These are phyloP conservation scores for Alethe castanea DNA, from an alignment of 2,113 vertebrate genomes.

Conservation along the genomic window DNA sequence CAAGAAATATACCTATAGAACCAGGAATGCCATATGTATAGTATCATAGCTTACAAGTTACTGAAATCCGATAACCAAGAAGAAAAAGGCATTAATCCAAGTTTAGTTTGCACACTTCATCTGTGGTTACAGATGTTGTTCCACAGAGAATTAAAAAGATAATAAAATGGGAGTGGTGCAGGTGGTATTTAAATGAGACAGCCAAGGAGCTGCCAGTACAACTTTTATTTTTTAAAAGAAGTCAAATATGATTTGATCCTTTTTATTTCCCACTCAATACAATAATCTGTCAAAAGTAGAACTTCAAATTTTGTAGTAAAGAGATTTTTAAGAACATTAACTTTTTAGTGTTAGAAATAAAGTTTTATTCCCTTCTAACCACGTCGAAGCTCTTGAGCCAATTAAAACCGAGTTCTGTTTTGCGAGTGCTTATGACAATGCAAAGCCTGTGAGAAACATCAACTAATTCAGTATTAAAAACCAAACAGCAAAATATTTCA, in stretches of 20 bases:
- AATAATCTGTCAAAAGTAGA: not conserved
- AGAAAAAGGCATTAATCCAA: not conserved
- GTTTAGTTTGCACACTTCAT: not conserved
- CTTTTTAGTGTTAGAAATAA: slow-evolving; percentile 17
- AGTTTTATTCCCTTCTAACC: slow-evolving; percentile 15
- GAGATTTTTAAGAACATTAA: slow-evolving; percentile 32
- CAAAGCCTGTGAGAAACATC: not conserved
- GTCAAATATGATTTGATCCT: not conserved
- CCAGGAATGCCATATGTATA: not conserved
- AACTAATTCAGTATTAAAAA: not conserved
- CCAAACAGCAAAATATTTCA: not conserved
- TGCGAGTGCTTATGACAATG: accelerated
- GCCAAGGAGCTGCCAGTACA: not conserved
- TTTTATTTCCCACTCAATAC: not conserved
- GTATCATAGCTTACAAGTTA: not conserved
- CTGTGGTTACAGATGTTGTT: not conserved
- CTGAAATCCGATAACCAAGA: not conserved
- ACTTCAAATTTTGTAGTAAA: not conserved
- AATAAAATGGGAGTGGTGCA: not conserved
- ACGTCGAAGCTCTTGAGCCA: not conserved
- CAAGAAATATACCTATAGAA: not conserved
- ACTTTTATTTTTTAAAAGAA: not conserved
- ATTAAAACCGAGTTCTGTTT: not conserved
- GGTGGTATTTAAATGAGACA: not conserved
- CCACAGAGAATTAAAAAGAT: not conserved